A percentile compares a stretch with the other conserved stretches of the same genome.
phyloP scores from a whole-genome alignment of 1,140 invertebrate species.

The Brachionus koreanus region DNA sequence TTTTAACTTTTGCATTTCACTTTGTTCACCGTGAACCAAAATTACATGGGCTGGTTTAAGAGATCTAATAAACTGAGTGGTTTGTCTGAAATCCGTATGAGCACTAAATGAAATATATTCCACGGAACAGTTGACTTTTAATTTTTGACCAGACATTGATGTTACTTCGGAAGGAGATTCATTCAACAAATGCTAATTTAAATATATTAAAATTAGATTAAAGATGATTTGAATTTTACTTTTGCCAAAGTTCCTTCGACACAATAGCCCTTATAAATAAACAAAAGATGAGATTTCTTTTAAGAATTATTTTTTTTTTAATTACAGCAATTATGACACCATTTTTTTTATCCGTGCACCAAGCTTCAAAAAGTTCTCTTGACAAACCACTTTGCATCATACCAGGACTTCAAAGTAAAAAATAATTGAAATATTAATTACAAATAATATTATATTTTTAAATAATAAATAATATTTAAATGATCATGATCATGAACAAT shows the following conservation, averaged over 20 bases:
- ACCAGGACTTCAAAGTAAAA: too few relatives aligned
- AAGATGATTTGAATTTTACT: constrained; percentile 48
- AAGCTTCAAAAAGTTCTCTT: constrained; percentile 92
- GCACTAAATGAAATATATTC: constrained; percentile 99
- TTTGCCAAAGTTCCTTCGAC: constrained; percentile 98
- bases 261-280: constrained; percentile 72
- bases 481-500: too few relatives aligned
- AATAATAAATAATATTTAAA: too few relatives aligned
- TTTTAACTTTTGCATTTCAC: constrained; percentile 94
- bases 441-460: too few relatives aligned
- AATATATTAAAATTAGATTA: neutral
- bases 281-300: neutral
- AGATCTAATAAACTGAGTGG: constrained; percentile 89
- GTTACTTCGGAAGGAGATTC: constrained; percentile 84
- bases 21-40: constrained; percentile 95
- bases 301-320: neutral
- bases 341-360: constrained; percentile 96
- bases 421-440: too few relatives aligned
- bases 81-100: constrained; percentile 98
- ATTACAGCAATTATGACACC: constrained; percentile 84
- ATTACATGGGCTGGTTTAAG: constrained; percentile 93
- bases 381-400: constrained; percentile 99
- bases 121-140: constrained; percentile 85
- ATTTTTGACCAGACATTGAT: constrained; percentile 87
- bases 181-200: constrained; percentile 31